A percentile compares a stretch with the other conserved stretches of the same genome.
Conservation (phyloP, 1,140 invertebrate species). For the Hypothenemus hampei region DNA sequence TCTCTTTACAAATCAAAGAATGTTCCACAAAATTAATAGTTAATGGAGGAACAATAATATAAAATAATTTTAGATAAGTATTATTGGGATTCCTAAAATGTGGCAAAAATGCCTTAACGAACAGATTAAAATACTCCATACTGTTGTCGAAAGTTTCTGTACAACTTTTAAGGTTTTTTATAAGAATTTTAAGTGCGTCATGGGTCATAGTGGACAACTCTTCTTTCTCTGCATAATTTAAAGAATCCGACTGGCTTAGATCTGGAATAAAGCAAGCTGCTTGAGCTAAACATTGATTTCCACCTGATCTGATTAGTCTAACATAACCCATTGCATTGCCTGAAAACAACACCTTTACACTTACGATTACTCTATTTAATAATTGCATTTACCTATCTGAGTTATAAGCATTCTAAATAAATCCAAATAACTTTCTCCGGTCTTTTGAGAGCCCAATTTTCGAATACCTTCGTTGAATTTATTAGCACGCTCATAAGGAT, state of each 20-base stretch:
- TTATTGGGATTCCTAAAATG: constrained; percentile 84
- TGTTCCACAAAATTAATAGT: constrained; percentile 95
- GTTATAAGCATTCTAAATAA: constrained; percentile 88
- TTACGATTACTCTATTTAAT: not conserved
- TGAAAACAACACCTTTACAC: constrained; percentile 33
- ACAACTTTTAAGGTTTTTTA: constrained; percentile 72
- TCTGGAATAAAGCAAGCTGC: constrained; percentile 87
- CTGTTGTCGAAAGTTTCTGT: constrained; percentile 86
- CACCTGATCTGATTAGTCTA: constrained; percentile 88
- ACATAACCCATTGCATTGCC: constrained; percentile 97
- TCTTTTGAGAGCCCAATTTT: constrained; percentile 78
- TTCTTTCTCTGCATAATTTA: constrained; percentile 55
- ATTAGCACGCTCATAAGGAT: constrained; percentile 86
- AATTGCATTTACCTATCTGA: constrained; percentile 67
- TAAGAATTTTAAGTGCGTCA: constrained; percentile 66
- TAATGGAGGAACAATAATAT: constrained; percentile 87
- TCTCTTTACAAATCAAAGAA: constrained; percentile 87
- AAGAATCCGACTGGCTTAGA: constrained; percentile 61
- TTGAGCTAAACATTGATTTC: constrained; percentile 85
- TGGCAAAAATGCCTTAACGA: constrained; percentile 89
- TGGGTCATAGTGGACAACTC: constrained; percentile 60
- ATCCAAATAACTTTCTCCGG: constrained; percentile 86
- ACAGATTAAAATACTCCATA: constrained; percentile 92
- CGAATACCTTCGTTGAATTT: constrained; percentile 91
- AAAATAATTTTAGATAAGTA: constrained; percentile 90